Base-by-base conservation (phyloP, 2,113 vertebrate genomes). In the Neodontobutis hainanensis region DNA sequence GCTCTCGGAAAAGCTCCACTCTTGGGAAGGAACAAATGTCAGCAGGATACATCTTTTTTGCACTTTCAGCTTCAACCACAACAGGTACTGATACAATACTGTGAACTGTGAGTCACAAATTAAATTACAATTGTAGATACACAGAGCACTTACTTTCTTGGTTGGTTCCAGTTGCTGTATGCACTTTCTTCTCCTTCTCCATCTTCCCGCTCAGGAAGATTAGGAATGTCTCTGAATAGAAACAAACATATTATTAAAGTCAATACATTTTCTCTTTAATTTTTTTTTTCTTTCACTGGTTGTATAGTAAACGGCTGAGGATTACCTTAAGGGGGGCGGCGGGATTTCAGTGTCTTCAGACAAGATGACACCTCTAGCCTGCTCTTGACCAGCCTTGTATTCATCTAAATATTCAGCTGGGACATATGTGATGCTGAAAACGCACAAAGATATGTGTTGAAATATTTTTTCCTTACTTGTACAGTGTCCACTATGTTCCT, bases 151-250 rank as follows among this genome's bases (percentile, higher is more conserved):
- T 84, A 99, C 97, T 93, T 94, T 72, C 94, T 91, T 6, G 96
- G 94, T 68, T 94, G 96, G 84, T 93, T 98, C 97, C 97, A 99
- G 75, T 91, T 96, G 90, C 85, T 95, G 58, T 94, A 94, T 8
- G 93, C 85, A 60, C 96, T 99, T 87, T 99, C 97, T 85, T 99
- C 97, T 80, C 97, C 97, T 58, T 99, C 97, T 8, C 97, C 97
- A 44, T 98, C 97, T 90, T 99, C 97, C 42, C 97, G 91, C 83
- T 99, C 97, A 9, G 97, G 97, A 65, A 99, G 92, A 78, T 93
- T 95, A 35, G 94, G 90, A 49, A 94, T 84, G 64, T 93, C 93
- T 82, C 93, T 94, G 65, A 68, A 75, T 53, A 40, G 59, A 19
- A 36, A 6, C 1, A 55, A 9, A 36, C 5, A 5, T 55, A 55